Evolutionary conservation across 2,888 invertebrate species (phyloP).

Genomic region (Lucinisca nassula): DNA sequence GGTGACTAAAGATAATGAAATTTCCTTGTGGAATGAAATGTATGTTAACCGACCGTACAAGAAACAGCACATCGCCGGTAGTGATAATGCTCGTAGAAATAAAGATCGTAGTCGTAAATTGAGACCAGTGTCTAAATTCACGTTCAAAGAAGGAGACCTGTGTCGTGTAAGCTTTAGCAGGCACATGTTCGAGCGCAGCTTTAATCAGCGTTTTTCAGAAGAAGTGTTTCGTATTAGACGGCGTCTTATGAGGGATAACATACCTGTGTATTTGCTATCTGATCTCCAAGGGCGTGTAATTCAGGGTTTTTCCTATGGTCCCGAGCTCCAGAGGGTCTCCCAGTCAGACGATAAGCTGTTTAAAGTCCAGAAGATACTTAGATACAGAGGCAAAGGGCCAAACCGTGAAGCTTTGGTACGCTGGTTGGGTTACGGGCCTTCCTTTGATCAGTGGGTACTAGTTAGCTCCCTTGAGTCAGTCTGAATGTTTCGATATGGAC

Average conservation of each 20-base stretch:
- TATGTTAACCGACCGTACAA: neutral
- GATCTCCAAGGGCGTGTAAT: neutral
- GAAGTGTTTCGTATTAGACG: neutral
- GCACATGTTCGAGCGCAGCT: neutral
- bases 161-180: neutral
- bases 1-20: neutral
- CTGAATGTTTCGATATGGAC: neutral
- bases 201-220: neutral
- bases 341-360: neutral
- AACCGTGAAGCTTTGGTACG: neutral
- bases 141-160: neutral
- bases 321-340: neutral
- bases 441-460: neutral
- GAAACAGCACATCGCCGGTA: neutral
- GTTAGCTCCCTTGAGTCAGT: neutral
- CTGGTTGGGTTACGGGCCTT: neutral
- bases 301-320: neutral
- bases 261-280: neutral
- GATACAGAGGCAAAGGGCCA: neutral
- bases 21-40: slow-evolving; percentile 6
- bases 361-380: neutral
- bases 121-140: neutral
- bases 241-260: neutral
- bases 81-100: neutral
- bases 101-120: too few relatives aligned